Percentiles rank a stretch among this genome's conserved stretches.
phyloP scores from a whole-genome alignment of 2,888 invertebrate species.

The Sinelater perroti region DNA sequence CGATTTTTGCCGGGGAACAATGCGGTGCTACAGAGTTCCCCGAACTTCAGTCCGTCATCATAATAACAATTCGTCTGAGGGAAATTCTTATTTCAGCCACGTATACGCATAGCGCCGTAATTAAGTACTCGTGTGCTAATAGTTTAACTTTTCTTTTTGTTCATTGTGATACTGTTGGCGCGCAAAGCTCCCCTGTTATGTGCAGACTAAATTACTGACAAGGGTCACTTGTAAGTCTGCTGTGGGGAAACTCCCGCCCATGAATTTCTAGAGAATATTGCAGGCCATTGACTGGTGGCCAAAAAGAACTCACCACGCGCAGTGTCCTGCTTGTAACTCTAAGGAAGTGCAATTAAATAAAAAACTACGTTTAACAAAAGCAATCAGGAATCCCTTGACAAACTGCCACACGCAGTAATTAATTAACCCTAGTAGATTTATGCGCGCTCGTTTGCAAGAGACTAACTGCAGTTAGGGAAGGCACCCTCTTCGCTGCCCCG shows the following conservation, averaged over 20 bases:
- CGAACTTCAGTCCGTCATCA: not conserved
- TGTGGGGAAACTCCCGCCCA: conserved; percentile 15
- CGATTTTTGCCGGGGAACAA: too few species aligned
- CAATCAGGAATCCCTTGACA: too few species aligned
- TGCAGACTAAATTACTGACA: conserved; percentile 17
- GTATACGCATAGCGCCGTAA: conserved; percentile 10
- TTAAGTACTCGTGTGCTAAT: conserved; percentile 20
- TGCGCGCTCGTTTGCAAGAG: not conserved
- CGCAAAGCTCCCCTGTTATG: conserved; percentile 21
- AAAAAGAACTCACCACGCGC: too few species aligned
- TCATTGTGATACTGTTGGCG: conserved; percentile 18
- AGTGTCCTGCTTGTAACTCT: too few species aligned
- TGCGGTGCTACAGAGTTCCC: too few species aligned
- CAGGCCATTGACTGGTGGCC: conserved; percentile 18
- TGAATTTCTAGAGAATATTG: conserved; percentile 19
- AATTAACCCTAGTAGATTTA: not conserved
- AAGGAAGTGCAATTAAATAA: too few species aligned
- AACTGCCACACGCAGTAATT: too few species aligned
- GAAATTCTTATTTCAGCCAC: conserved; percentile 8
- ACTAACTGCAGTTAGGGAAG: conserved; percentile 24
- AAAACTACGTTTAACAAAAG: too few species aligned
- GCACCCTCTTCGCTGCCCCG: conserved; percentile 19
- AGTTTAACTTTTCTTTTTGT: conserved; percentile 22
- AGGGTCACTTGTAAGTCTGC: conserved; percentile 21
- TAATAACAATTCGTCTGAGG: not conserved